A percentile compares a stretch with the other conserved stretches of the same genome.
Evolutionary conservation across 2,797 vertebrate genomes (phyloP).

Genomic region (Benthosema pterotum): DNA sequence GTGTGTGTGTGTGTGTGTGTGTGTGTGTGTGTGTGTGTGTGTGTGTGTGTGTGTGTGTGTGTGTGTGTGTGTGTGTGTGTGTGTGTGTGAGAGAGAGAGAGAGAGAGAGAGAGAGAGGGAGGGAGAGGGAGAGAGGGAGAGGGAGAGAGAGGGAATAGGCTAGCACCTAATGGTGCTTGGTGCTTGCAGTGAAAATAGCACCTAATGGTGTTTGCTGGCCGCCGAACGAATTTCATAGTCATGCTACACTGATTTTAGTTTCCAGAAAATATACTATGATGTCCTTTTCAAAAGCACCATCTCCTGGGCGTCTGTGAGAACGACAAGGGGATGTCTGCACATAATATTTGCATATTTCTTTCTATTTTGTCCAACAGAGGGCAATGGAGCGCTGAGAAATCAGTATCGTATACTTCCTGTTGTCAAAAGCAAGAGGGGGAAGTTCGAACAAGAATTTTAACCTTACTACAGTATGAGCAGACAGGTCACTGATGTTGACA

Average conservation of each 20-base stretch:
- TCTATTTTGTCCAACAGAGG: slow-evolving; percentile 35
- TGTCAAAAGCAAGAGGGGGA: slow-evolving; percentile 41
- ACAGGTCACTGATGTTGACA: not conserved
- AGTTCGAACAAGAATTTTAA: slow-evolving; percentile 42
- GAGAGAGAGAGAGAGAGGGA: too few species aligned
- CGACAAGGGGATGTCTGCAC: not conserved
- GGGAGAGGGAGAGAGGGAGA: too few species aligned
- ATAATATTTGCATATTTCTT: too few species aligned
- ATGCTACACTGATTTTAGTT: slow-evolving; percentile 28
- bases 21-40: slow-evolving; percentile 11
- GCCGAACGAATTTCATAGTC: not conserved
- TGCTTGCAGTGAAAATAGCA: too few species aligned
- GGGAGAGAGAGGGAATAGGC: too few species aligned
- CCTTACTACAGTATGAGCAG: not conserved
- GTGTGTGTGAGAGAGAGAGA: not conserved
- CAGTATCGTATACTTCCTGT: slow-evolving; percentile 50
- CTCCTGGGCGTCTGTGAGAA: slow-evolving; percentile 33
- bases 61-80: not conserved
- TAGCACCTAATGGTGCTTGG: too few species aligned
- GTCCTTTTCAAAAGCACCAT: slow-evolving; percentile 24
- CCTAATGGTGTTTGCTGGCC: not conserved
- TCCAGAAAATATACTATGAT: slow-evolving; percentile 46
- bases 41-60: not conserved
- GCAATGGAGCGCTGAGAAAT: slow-evolving; percentile 28
- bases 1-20: slow-evolving; percentile 1